phyloP scores from a whole-genome alignment of 2,888 invertebrate genomes.

The Choreutis nemorana region DNA sequence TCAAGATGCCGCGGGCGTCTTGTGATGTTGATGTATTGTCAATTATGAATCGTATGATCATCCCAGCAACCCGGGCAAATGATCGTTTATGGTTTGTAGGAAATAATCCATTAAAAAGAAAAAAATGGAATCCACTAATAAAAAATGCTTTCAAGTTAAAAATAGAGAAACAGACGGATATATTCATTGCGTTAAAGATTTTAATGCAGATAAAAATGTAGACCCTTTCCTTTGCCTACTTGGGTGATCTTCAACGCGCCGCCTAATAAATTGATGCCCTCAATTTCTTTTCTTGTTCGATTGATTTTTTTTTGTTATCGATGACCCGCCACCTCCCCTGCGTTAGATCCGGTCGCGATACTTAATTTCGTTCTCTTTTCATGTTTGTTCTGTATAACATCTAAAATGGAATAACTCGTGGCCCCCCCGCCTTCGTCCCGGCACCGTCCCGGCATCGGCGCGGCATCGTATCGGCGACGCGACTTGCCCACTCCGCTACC shows the following conservation, averaged over 20 bases:
- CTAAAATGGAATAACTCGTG: constrained; percentile 59
- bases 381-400: constrained; percentile 62
- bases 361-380: constrained; percentile 63
- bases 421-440: constrained; percentile 43
- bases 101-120: no score
- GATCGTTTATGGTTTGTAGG: no score
- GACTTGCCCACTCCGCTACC: constrained; percentile 12
- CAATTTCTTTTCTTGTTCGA: no score
- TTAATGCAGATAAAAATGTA: no score
- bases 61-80: no score
- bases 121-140: no score
- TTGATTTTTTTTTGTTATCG: no score
- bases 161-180: no score
- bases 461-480: constrained; percentile 26
- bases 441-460: constrained; percentile 40
- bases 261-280: background rate
- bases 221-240: no score
- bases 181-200: no score
- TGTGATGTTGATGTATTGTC: background rate
- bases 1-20: background rate
- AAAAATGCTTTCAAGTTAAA: no score
- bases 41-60: no score
- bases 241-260: background rate
- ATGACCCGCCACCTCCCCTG: constrained; percentile 15
- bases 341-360: constrained; percentile 25